Conservation (phyloP, 2,113 vertebrate species). For the Chlorodrepanis virens region DNA sequence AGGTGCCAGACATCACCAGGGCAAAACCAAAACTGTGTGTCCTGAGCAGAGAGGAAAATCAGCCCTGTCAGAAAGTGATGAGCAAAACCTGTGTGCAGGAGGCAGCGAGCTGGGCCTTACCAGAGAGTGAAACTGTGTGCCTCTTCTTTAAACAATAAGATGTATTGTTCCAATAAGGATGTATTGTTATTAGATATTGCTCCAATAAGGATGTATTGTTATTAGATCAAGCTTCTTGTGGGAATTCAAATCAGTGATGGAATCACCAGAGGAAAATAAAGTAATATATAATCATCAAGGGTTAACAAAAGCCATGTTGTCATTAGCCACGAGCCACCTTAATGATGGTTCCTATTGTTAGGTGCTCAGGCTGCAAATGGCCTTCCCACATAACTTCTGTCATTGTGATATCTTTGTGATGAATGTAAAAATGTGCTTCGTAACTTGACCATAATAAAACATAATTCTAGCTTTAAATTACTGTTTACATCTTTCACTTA, state of each 20-base stretch:
- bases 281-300: not conserved
- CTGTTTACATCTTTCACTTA: not conserved
- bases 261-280: not conserved
- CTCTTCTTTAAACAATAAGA: not conserved
- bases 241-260: not conserved
- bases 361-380: not conserved
- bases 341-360: not conserved
- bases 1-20: not conserved
- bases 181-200: not conserved
- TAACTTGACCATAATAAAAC: not conserved
- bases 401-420: not conserved
- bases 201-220: not conserved
- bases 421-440: not conserved
- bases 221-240: not conserved
- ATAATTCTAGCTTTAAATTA: not conserved
- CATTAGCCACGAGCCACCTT: not conserved
- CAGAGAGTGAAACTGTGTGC: not conserved
- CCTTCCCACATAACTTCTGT: not conserved
- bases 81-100: not conserved
- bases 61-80: not conserved
- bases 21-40: not conserved
- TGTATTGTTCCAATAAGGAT: too few species aligned
- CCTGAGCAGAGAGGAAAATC: not conserved
- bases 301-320: not conserved
- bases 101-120: accelerated